These are phyloP conservation scores for Dasyurus viverrinus DNA, from an alignment of 2,113 vertebrate species.

Conservation along the genomic window DNA sequence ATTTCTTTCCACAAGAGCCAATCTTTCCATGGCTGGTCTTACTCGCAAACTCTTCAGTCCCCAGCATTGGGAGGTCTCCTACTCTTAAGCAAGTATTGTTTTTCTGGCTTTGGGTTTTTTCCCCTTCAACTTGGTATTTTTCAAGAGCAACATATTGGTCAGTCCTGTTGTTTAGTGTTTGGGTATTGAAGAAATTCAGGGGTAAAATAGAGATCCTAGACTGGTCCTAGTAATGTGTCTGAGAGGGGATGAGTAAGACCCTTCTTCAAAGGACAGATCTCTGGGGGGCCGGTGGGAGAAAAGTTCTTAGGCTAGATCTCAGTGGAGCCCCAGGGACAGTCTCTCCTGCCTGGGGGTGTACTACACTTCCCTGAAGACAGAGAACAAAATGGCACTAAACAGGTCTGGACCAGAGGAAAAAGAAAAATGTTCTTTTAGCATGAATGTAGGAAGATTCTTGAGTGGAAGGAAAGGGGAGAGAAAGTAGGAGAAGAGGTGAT, in stretches of 20 bases:
- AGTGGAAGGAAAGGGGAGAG: background rate
- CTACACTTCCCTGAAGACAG: background rate
- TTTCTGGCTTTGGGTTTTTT: background rate
- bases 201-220: background rate
- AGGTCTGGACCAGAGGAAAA: background rate
- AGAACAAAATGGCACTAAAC: background rate
- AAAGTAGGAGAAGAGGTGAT: background rate
- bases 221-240: background rate
- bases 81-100: background rate
- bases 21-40: background rate
- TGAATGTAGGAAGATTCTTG: background rate
- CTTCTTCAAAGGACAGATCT: background rate
- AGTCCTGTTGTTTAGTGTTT: background rate
- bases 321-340: background rate
- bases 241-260: background rate
- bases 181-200: background rate
- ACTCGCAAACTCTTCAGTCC: background rate
- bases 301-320: background rate
- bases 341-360: background rate
- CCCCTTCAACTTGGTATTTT: background rate
- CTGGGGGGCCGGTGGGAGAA: background rate
- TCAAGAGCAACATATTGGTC: background rate
- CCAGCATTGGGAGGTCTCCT: background rate
- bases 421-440: background rate
- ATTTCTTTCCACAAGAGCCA: background rate